Conservation (phyloP, 1,140 invertebrate species). For the Zaprionus ornatus region DNA sequence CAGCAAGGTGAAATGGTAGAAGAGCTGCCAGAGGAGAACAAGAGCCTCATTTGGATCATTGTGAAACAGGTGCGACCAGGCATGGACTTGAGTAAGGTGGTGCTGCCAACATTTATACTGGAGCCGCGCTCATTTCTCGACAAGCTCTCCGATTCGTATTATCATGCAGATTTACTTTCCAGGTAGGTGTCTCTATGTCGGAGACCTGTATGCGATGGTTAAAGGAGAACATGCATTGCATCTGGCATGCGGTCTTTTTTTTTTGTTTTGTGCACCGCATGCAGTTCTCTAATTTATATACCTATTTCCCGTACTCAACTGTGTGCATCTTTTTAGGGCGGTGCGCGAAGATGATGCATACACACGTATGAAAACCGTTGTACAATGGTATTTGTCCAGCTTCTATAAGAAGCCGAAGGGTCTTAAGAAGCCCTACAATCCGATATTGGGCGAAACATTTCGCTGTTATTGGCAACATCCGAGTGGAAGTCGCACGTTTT, state of each 20-base stretch:
- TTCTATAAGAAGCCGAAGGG: slow-evolving; percentile 96
- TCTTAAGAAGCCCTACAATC: slow-evolving; percentile 98
- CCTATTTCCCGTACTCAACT: background rate
- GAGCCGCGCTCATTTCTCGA: slow-evolving; percentile 97
- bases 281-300: too few species aligned
- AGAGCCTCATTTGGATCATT: slow-evolving; percentile 96
- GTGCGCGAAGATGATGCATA: slow-evolving; percentile 94
- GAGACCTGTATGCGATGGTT: too few species aligned
- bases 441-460: slow-evolving; percentile 95
- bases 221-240: too few species aligned
- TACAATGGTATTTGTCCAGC: slow-evolving; percentile 95
- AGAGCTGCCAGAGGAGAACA: slow-evolving; percentile 97
- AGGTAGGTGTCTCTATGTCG: slow-evolving; percentile 86
- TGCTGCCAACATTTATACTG: slow-evolving; percentile 94
- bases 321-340: slow-evolving; percentile 86
- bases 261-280: too few species aligned
- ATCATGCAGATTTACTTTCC: slow-evolving; percentile 95
- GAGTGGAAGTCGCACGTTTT: slow-evolving; percentile 94
- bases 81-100: slow-evolving; percentile 98
- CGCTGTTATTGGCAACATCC: slow-evolving; percentile 95
- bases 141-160: slow-evolving; percentile 96
- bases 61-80: slow-evolving; percentile 97
- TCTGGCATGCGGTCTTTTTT: too few species aligned
- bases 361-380: slow-evolving; percentile 94
- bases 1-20: slow-evolving; percentile 95